Conservation (phyloP, 2,113 vertebrate species). For the Callorhinus ursinus region DNA sequence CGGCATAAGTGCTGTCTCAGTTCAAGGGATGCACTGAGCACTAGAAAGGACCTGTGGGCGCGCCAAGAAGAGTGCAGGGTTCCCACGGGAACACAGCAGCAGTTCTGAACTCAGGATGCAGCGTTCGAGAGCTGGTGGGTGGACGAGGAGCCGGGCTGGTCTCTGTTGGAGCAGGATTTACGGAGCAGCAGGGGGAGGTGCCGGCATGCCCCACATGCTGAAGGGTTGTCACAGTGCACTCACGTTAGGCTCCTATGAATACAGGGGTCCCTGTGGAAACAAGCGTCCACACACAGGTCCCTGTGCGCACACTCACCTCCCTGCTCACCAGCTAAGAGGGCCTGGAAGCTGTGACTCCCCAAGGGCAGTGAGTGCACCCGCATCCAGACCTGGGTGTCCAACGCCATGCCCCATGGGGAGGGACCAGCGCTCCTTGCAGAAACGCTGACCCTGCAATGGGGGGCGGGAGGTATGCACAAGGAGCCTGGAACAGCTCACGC, state of each 20-base stretch:
- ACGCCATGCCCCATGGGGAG: accelerated
- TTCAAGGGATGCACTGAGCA: accelerated
- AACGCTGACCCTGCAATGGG: accelerated
- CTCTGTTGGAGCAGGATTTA: background rate
- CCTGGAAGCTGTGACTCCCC: accelerated
- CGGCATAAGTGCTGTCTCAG: accelerated
- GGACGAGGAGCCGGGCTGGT: background rate
- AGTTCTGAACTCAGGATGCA: accelerated
- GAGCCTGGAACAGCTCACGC: background rate
- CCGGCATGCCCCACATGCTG: accelerated
- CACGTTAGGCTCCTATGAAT: accelerated
- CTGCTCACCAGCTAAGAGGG: background rate
- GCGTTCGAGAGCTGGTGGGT: accelerated
- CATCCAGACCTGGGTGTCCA: background rate
- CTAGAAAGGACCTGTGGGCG: accelerated
- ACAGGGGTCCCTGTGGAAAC: background rate
- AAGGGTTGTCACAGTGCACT: background rate
- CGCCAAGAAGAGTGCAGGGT: accelerated
- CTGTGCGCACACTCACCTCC: accelerated
- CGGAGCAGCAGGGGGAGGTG: background rate
- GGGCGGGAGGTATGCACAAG: accelerated
- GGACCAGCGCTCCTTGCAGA: background rate
- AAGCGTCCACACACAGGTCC: accelerated
- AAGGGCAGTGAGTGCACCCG: accelerated
- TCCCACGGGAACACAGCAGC: accelerated